A percentile compares a stretch with the other conserved stretches of the same genome.
Conservation (phyloP, 2,797 vertebrate genomes). For the Bovichtus diacanthus region DNA sequence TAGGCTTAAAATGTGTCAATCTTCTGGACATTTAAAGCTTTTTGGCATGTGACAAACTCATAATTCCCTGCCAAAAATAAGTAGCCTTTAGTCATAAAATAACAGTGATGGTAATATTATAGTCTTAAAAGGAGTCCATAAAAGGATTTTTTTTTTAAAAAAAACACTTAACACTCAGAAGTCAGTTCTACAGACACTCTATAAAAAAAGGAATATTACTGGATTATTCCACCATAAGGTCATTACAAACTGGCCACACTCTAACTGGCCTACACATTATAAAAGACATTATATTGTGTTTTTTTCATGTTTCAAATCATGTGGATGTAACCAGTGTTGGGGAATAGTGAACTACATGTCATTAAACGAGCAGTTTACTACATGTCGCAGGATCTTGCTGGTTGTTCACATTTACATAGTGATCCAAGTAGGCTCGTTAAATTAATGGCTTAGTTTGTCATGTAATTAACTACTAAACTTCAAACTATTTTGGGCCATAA, state of each 20-base stretch:
- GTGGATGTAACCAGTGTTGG: too few species aligned
- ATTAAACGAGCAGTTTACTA: too few species aligned
- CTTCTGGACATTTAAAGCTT: background rate
- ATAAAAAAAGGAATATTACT: background rate
- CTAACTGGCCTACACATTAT: background rate
- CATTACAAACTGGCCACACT: background rate
- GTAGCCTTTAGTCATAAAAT: constrained; percentile 19
- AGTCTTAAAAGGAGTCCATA: constrained; percentile 13
- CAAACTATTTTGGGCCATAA: too few species aligned
- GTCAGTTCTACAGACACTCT: background rate
- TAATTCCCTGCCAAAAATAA: constrained; percentile 34
- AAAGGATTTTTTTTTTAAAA: background rate
- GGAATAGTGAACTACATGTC: too few species aligned
- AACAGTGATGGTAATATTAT: constrained; percentile 1
- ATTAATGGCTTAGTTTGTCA: too few species aligned
- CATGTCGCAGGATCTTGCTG: too few species aligned
- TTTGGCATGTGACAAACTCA: constrained; percentile 31
- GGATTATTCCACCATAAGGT: background rate
- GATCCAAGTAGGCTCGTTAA: too few species aligned
- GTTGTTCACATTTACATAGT: too few species aligned
- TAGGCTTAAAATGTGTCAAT: background rate
- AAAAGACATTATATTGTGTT: background rate
- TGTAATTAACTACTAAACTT: too few species aligned
- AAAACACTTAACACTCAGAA: background rate
- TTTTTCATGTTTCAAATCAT: background rate